A percentile compares a stretch with the other conserved stretches of the same genome.
These are phyloP conservation scores for Mus caroli DNA, from an alignment of 2,797 vertebrate species.

Conservation along the genomic window DNA sequence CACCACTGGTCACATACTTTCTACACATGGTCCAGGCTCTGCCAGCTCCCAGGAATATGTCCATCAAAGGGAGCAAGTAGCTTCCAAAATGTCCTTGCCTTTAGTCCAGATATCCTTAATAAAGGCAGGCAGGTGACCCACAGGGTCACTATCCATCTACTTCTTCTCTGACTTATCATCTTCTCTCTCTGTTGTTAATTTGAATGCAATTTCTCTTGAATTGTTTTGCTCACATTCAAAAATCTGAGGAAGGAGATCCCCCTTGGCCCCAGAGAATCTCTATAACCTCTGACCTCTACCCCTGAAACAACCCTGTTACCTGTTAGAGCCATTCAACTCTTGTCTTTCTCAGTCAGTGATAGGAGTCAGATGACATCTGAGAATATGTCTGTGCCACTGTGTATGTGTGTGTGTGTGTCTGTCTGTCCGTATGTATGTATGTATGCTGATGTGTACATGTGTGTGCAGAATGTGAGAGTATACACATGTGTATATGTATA, in stretches of 20 bases:
- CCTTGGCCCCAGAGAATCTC: background rate
- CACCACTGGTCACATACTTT: rapidly evolving
- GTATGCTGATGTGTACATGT: too few species aligned
- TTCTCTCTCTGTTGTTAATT: too few species aligned
- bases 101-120: rapidly evolving
- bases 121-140: rapidly evolving
- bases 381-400: background rate
- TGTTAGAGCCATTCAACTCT: rapidly evolving
- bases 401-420: too few species aligned
- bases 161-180: rapidly evolving
- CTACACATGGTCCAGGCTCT: background rate
- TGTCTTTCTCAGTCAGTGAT: rapidly evolving
- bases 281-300: background rate
- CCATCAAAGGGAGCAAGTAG: background rate
- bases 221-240: too few species aligned
- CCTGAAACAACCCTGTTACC: rapidly evolving
- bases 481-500: background rate
- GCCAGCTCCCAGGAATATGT: background rate
- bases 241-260: rapidly evolving
- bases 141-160: too few species aligned
- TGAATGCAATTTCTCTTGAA: too few species aligned
- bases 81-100: background rate
- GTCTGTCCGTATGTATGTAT: background rate
- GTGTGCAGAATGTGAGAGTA: background rate
- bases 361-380: background rate